These are phyloP conservation scores for Epizoanthus rinbou DNA, from an alignment of 92 coral and sea anemone genomes.

Conservation along the genomic window DNA sequence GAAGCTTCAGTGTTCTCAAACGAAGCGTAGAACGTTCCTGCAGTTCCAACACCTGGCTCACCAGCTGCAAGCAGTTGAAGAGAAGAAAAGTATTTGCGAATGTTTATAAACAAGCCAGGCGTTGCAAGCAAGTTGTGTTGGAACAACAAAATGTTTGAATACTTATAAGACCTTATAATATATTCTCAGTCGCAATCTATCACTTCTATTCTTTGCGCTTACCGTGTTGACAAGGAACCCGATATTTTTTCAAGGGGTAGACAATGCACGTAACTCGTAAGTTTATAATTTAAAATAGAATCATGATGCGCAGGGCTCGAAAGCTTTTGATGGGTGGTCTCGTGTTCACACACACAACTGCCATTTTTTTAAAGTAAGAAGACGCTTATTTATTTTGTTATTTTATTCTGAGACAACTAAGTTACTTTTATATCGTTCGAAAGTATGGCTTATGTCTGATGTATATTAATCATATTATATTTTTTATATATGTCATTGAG, in stretches of 20 bases:
- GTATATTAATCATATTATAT: conserved; percentile 3
- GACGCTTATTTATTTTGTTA: no score
- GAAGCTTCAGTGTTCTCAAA: conserved; percentile 18
- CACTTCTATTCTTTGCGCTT: no score
- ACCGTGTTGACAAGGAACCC: no score
- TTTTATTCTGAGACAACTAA: no score
- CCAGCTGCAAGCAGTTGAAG: conserved; percentile 28
- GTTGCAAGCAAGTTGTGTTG: neutral
- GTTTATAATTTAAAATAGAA: neutral
- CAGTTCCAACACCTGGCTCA: conserved; percentile 23
- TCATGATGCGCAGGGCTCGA: neutral
- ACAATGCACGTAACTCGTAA: no score
- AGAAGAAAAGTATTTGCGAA: neutral
- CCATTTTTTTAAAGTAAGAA: no score
- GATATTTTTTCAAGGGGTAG: no score
- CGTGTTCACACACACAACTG: no score
- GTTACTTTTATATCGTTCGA: neutral
- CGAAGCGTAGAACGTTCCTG: conserved; percentile 22
- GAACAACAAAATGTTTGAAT: neutral
- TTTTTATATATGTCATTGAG: conserved; percentile 21
- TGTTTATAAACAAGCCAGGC: no score
- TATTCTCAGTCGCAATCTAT: no score
- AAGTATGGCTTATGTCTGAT: neutral
- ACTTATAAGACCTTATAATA: no score
- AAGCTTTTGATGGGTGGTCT: neutral